Base-by-base conservation (phyloP, 2,888 invertebrate species). In the Ceraclea dissimilis region DNA sequence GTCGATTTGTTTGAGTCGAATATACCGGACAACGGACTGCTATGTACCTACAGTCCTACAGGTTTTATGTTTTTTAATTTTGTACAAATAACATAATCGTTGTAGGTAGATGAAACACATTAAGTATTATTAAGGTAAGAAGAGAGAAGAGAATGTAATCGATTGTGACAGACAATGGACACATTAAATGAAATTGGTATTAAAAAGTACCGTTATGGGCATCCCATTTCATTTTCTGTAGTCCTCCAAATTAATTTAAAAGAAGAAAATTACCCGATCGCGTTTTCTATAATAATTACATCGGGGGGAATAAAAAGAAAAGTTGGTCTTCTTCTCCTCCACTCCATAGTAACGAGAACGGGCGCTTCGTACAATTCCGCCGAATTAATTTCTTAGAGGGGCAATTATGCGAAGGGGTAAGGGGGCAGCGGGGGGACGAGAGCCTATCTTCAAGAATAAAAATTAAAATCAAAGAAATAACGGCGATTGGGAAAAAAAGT, bases 391-490 rank as follows among this genome's bases (percentile, higher is more conserved):
- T 59, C 61, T 56, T 51, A 56, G 61, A 61, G 57, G 61, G 61
- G 61, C 61, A 61, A 61, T 61, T 61, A 61, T 61, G 60, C 58
- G 56, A 54, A 58, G 58, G 57, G 56, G 56, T 59, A 49, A 43
- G 56, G 52, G 53, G 26, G n/a, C 5, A 4, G 39, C 8, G 39
- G 13, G 13, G 13, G 13, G 39, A 13, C 39, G 8, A 16, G 54
- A 54, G 54, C 49, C 56, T 52, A 54, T 56, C 56, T 56, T 56
- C 54, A 60, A 48, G 61, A 57, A 59, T 59, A 59, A 61, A 61
- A 61, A 61, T 61, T 61, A 61, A 61, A 61, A 61, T 61, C 61
- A 57, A 61, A 61, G 61, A 61, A 59, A 59, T 60, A 60, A 60
- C 57, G 58, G 50, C 58, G 58, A 58, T 55, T 58, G 51, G 18